These are phyloP conservation scores for Pantala flavescens DNA, from an alignment of 1,140 invertebrate species.

Conservation along the genomic window DNA sequence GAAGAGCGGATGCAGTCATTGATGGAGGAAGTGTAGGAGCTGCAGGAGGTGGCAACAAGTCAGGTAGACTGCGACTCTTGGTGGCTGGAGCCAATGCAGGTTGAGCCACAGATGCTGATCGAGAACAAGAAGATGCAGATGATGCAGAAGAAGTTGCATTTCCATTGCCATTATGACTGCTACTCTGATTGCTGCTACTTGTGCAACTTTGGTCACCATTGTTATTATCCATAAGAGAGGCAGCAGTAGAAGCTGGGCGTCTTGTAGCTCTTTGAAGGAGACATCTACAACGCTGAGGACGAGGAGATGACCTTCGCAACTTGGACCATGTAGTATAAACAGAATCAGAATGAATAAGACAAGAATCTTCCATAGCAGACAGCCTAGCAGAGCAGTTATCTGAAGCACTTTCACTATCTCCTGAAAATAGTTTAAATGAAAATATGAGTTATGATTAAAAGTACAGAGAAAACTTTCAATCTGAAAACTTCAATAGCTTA, in stretches of 20 bases:
- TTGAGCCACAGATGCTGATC: background rate
- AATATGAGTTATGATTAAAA: background rate
- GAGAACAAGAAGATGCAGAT: background rate
- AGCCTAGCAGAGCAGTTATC: constrained; percentile 17
- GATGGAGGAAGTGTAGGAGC: constrained; percentile 20
- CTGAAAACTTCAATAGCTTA: constrained; percentile 28
- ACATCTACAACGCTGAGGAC: background rate
- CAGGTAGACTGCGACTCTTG: constrained; percentile 66
- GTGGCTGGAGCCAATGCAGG: constrained; percentile 35
- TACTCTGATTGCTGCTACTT: constrained; percentile 56
- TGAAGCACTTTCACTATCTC: background rate
- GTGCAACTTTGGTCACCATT: background rate
- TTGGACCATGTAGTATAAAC: constrained; percentile 75
- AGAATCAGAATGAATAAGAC: constrained; percentile 73
- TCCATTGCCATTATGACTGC: constrained; percentile 28
- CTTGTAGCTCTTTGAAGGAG: background rate
- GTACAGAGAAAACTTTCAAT: background rate
- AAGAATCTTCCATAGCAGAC: constrained; percentile 42
- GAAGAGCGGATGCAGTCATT: constrained; percentile 23
- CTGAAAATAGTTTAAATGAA: background rate
- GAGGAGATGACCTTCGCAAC: constrained; percentile 38
- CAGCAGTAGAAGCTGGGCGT: background rate
- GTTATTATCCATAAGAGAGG: background rate
- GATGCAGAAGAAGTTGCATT: background rate
- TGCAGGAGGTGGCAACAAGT: constrained; percentile 39